These are phyloP conservation scores for Aurelia sp. DNA, from an alignment of 30 jellyfish, hydroid and myxozoan species.

Conservation along the genomic window DNA sequence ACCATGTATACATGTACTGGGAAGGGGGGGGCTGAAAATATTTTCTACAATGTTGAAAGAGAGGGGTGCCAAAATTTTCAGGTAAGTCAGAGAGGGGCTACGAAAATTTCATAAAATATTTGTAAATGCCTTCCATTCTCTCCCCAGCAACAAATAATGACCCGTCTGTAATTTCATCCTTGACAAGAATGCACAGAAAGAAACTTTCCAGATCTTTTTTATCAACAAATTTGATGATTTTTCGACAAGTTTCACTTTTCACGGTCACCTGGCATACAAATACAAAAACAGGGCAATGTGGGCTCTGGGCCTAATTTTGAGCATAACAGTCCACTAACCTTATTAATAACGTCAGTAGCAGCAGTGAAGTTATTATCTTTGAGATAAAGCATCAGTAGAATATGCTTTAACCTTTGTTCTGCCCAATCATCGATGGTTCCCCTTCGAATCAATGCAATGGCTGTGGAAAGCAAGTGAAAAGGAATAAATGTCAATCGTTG, in stretches of 20 bases:
- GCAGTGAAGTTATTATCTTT: conserved; percentile 60
- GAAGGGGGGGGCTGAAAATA: too few species aligned
- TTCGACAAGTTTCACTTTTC: neutral
- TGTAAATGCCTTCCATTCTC: neutral
- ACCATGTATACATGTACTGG: too few species aligned
- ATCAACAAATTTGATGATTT: neutral
- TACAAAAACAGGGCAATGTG: neutral
- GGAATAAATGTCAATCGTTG: neutral
- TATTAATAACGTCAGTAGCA: conserved; percentile 33
- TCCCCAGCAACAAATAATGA: too few species aligned
- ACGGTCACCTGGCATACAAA: neutral
- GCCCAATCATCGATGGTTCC: conserved; percentile 48
- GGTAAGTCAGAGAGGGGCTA: too few species aligned
- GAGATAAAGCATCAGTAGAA: conserved; percentile 36
- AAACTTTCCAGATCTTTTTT: too few species aligned
- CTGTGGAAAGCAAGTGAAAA: neutral
- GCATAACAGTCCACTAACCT: neutral
- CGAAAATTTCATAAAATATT: too few species aligned
- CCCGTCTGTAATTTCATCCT: too few species aligned
- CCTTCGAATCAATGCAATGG: conserved; percentile 49
- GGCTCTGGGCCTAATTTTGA: neutral
- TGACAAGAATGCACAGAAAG: too few species aligned
- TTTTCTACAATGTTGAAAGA: too few species aligned
- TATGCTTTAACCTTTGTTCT: conserved; percentile 55
- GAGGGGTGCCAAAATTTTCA: too few species aligned